phyloP scores from a whole-genome alignment of 2,888 invertebrate genomes.

The Ormyrus nitidulus region DNA sequence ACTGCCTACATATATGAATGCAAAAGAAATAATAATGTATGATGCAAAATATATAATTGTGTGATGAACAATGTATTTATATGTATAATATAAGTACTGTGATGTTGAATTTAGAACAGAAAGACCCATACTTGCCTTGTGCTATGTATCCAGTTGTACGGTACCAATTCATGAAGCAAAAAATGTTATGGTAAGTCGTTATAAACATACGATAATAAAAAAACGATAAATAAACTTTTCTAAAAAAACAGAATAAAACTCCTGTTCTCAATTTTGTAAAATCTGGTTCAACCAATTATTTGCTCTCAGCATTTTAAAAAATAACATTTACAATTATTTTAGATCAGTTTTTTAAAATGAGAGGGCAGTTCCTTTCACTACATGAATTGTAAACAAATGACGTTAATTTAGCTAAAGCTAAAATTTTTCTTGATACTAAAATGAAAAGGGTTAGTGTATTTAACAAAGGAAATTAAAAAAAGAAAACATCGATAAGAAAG shows the following conservation, averaged over 20 bases:
- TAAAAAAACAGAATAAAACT: conserved; percentile 4
- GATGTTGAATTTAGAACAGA: conserved; percentile 55
- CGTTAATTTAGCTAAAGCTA: conserved; percentile 11
- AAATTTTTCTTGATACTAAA: conserved; percentile 24
- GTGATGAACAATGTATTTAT: conserved; percentile 50
- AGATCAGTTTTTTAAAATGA: conserved; percentile 29
- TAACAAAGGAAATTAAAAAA: conserved; percentile 13
- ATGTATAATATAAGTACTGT: conserved; percentile 45
- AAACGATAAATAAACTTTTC: conserved; percentile 31
- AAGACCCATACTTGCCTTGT: conserved; percentile 73
- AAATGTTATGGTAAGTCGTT: conserved; percentile 60
- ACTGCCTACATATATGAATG: conserved; percentile 59
- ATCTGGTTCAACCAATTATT: neutral
- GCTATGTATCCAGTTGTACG: conserved; percentile 74
- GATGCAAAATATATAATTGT: conserved; percentile 54
- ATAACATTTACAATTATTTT: neutral
- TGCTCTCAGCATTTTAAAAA: conserved; percentile 45
- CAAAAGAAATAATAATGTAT: conserved; percentile 53
- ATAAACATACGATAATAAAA: conserved; percentile 36
- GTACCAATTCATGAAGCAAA: conserved; percentile 72
- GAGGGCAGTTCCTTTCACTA: conserved; percentile 26
- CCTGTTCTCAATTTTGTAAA: no score
- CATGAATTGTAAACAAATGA: conserved; percentile 16
- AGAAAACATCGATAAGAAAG: conserved; percentile 18
- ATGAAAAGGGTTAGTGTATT: conserved; percentile 33